Evolutionary conservation across 2,797 vertebrate genomes (phyloP).

Genomic region (Chelmon rostratus): DNA sequence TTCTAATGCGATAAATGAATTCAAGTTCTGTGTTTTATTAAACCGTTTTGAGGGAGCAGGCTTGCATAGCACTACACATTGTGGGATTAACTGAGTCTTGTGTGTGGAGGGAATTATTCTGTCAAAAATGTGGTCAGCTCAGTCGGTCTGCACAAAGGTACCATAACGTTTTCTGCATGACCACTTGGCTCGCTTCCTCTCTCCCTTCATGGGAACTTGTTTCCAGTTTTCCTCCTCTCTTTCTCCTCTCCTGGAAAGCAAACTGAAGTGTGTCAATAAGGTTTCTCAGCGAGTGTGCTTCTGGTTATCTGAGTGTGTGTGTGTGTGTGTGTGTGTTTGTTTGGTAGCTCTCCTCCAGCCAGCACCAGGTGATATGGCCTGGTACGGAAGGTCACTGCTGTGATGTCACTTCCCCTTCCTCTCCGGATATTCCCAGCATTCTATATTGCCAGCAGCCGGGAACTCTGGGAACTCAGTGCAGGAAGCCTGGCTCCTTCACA

Average conservation of each 20-base stretch:
- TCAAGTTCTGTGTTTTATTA: not conserved
- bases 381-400: conserved; percentile 85
- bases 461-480: conserved; percentile 86
- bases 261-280: conserved; percentile 25
- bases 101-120: conserved; percentile 29
- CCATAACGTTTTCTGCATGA: conserved; percentile 56
- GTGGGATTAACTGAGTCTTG: not conserved
- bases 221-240: conserved; percentile 16
- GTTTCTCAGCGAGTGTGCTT: conserved; percentile 12
- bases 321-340: conserved; percentile 39
- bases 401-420: conserved; percentile 89
- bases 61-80: not conserved
- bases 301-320: conserved; percentile 1
- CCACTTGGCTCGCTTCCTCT: conserved; percentile 58
- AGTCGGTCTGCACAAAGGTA: conserved; percentile 27
- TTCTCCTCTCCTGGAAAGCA: conserved; percentile 43
- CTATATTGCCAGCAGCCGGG: conserved; percentile 82
- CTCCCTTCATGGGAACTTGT: conserved; percentile 60
- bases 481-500: conserved; percentile 83
- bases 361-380: conserved; percentile 85
- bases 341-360: conserved; percentile 59
- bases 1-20: not conserved
- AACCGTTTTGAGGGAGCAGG: not conserved
- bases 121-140: conserved; percentile 26
- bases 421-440: conserved; percentile 90